These are phyloP conservation scores for Calypte anna DNA, from an alignment of 2,113 vertebrate species.

Conservation along the genomic window DNA sequence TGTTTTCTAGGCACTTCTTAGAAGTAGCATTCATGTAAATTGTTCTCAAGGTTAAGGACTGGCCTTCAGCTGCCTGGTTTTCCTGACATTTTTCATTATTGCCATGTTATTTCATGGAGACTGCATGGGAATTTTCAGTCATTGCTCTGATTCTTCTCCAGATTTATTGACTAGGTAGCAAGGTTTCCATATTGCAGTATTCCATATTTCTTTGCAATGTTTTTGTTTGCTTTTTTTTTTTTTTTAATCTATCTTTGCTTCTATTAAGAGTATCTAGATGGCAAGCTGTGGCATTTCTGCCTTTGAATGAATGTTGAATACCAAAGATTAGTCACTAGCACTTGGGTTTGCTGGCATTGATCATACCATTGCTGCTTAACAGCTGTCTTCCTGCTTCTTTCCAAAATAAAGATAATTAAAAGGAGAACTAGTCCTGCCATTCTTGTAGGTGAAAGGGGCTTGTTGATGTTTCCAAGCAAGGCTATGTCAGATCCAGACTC, in stretches of 20 bases:
- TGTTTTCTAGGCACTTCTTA: background rate
- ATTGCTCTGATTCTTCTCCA: background rate
- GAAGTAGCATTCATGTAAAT: background rate
- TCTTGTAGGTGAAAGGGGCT: background rate
- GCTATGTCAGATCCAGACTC: background rate
- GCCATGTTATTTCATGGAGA: background rate
- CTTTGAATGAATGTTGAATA: background rate
- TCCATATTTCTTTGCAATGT: background rate
- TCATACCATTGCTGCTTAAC: background rate
- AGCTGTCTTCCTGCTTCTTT: background rate
- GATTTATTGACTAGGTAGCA: background rate
- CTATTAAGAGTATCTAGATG: background rate
- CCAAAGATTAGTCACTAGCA: background rate
- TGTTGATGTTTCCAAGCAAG: background rate
- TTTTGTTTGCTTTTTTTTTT: background rate
- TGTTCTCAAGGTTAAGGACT: background rate
- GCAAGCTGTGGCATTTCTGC: background rate
- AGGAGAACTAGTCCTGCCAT: background rate
- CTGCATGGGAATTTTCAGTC: background rate
- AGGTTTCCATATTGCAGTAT: background rate
- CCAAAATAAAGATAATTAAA: background rate
- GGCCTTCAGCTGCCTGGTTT: background rate
- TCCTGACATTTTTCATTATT: background rate
- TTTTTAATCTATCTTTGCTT: background rate
- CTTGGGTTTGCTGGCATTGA: background rate